phyloP scores from a whole-genome alignment of 2,113 vertebrate genomes.

The Aldabrachelys gigantea region DNA sequence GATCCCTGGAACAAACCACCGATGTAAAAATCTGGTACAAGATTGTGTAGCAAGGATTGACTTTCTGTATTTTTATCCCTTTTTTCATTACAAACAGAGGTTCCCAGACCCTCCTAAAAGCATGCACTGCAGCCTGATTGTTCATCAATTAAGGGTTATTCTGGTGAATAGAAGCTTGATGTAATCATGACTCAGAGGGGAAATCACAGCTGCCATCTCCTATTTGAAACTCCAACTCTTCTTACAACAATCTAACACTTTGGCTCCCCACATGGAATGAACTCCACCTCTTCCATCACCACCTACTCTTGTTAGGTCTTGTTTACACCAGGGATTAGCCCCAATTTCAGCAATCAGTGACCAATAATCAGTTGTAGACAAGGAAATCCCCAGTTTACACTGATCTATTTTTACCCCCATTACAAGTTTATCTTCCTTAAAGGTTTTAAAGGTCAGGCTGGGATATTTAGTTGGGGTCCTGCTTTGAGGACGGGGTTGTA shows the following conservation, averaged over 20 bases:
- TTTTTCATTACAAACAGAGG: neutral
- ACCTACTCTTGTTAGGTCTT: neutral
- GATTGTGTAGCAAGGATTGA: neutral
- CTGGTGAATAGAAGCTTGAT: neutral
- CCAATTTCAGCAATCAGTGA: neutral
- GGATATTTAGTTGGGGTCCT: no score
- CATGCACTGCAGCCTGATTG: neutral
- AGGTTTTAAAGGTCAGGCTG: no score
- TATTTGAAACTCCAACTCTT: neutral
- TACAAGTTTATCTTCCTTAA: neutral
- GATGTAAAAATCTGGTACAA: neutral
- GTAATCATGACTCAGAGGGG: neutral
- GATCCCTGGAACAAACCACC: rapidly evolving
- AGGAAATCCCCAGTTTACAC: neutral
- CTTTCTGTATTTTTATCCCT: neutral
- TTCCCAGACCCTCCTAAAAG: neutral
- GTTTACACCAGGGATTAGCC: neutral
- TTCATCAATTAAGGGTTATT: neutral
- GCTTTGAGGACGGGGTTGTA: no score
- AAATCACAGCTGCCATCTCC: neutral
- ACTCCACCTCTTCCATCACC: neutral
- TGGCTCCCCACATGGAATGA: neutral
- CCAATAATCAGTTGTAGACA: neutral
- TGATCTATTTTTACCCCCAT: neutral
- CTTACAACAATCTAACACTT: neutral